These are phyloP conservation scores for Aspidoscelis tigris DNA, from an alignment of 2,113 vertebrate genomes.

Conservation along the genomic window DNA sequence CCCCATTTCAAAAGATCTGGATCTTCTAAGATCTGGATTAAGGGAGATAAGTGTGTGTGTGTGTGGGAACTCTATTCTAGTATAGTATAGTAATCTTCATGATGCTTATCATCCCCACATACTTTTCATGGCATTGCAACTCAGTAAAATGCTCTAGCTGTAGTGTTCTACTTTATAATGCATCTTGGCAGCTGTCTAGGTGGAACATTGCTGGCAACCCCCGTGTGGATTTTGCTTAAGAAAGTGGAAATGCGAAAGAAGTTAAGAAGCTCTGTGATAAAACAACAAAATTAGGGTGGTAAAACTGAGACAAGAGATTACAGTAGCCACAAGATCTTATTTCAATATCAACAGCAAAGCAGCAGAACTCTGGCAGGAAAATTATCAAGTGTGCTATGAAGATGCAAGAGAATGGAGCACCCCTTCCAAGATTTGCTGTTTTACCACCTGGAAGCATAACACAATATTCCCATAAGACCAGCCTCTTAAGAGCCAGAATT, in stretches of 20 bases:
- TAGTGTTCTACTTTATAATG: too few species aligned
- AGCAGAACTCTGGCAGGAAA: background rate
- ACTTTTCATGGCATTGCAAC: too few species aligned
- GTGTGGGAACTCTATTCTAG: too few species aligned
- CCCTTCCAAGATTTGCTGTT: background rate
- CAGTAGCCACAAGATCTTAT: background rate
- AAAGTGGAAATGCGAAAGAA: background rate
- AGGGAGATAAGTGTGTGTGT: too few species aligned
- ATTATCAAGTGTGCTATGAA: background rate
- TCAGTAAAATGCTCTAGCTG: too few species aligned
- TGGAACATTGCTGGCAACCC: too few species aligned
- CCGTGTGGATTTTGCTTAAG: background rate
- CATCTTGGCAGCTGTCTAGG: too few species aligned
- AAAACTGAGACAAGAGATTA: conserved; percentile 6
- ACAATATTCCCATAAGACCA: background rate
- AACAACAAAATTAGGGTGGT: background rate
- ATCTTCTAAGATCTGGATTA: too few species aligned
- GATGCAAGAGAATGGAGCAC: background rate
- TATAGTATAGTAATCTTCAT: too few species aligned
- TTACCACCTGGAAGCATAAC: background rate
- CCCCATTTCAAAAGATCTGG: too few species aligned
- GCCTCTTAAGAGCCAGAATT: background rate
- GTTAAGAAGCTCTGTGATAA: background rate
- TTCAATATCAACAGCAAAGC: background rate
- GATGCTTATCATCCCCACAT: too few species aligned